These are phyloP conservation scores for Heliconius hermathena DNA, from an alignment of 1,140 invertebrate species.

Conservation along the genomic window DNA sequence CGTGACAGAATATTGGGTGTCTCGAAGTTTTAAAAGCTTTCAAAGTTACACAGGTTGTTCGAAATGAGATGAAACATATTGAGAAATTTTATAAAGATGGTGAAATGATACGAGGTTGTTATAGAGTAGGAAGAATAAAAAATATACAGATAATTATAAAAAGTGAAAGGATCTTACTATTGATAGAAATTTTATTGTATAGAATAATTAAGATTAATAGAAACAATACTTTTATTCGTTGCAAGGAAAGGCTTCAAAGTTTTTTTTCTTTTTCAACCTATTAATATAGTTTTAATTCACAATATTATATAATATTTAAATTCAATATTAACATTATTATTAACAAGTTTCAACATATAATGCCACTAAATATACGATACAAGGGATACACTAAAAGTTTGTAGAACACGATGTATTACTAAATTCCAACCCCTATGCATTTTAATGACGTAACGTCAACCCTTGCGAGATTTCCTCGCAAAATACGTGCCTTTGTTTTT, in stretches of 20 bases:
- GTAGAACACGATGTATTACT: conserved; percentile 54
- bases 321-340: not conserved
- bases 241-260: too few species aligned
- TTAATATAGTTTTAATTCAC: too few species aligned
- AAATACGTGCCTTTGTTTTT: conserved; percentile 53
- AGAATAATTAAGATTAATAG: too few species aligned
- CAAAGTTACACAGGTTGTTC: conserved; percentile 55
- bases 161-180: conserved; percentile 8
- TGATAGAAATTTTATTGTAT: too few species aligned
- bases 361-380: not conserved
- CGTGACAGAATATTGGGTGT: conserved; percentile 54
- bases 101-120: conserved; percentile 14
- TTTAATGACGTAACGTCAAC: conserved; percentile 68
- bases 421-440: conserved; percentile 59
- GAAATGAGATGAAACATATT: conserved; percentile 22
- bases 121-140: not conserved
- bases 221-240: too few species aligned
- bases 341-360: not conserved
- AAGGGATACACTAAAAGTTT: conserved; percentile 2
- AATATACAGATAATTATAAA: not conserved
- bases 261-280: too few species aligned
- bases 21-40: conserved; percentile 52
- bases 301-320: not conserved
- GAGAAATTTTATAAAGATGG: not conserved
- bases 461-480: conserved; percentile 55